Evolutionary conservation across 1,140 invertebrate species (phyloP).

Genomic region (Megathymus violae): DNA sequence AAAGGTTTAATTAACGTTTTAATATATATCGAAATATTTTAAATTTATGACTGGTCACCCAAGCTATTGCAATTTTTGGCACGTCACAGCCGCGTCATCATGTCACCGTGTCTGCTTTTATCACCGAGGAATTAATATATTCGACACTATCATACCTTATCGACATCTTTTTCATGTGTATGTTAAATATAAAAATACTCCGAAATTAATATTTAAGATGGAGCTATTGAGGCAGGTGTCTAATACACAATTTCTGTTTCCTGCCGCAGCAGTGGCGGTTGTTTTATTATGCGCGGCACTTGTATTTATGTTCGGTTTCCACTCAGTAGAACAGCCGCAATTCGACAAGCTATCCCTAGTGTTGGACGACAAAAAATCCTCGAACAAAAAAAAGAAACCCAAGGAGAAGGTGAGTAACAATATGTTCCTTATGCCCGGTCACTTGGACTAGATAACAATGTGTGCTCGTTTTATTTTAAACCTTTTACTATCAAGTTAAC

Average conservation of each 20-base stretch:
- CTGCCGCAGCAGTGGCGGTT: constrained; percentile 86
- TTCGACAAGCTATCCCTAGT: constrained; percentile 87
- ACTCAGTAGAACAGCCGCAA: constrained; percentile 88
- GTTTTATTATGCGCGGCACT: constrained; percentile 87
- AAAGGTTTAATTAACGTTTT: no score
- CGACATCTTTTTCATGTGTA: constrained; percentile 75
- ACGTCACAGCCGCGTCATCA: constrained; percentile 87
- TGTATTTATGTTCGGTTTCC: constrained; percentile 89
- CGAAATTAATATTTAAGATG: constrained; percentile 75
- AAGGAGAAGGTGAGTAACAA: constrained; percentile 88
- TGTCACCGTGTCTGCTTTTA: constrained; percentile 83
- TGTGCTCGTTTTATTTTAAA: constrained; percentile 79
- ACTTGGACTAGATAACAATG: constrained; percentile 41
- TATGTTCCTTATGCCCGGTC: constrained; percentile 42
- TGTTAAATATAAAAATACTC: constrained; percentile 66
- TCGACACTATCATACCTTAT: constrained; percentile 76
- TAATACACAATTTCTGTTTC: constrained; percentile 84
- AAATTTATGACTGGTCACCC: constrained; percentile 44
- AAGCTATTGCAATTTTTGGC: constrained; percentile 75
- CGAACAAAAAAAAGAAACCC: constrained; percentile 87
- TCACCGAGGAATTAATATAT: constrained; percentile 79
- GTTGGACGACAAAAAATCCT: constrained; percentile 86
- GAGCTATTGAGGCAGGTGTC: constrained; percentile 84
- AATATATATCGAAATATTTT: no score
- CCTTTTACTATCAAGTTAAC: constrained; percentile 37